Base-by-base conservation (phyloP, 2,113 vertebrate species). In the Ageneiosus marmoratus region DNA sequence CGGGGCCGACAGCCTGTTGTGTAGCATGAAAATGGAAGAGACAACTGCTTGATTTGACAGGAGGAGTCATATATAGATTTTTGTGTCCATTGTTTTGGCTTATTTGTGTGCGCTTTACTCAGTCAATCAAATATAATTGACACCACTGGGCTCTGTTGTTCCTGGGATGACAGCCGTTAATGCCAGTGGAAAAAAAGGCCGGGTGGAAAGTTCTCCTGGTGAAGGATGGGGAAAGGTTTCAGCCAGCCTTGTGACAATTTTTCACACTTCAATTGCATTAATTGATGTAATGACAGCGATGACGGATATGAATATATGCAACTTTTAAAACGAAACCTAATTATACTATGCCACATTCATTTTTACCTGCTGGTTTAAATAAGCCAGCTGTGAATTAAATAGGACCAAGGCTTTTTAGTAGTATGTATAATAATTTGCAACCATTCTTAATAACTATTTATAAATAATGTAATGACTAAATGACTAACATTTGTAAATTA, bases 51-150 rank as follows among this genome's bases (percentile, higher is more conserved):
- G 94, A 94, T 94, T 94, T 98, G 97, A 98, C 97, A 98, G 91
- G 95, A 91, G 94, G 94, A 95, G 96, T 97, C 96, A 96, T 95
- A 93, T 99, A 99, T 99, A 95, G 98, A 99, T 99, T 99, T 99
- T 98, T 96, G 96, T 98, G 97, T 99, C 97, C 95, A 97, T 98
- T 99, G 96, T 98, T 98, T 97, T 96, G 93, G 93, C 95, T 96
- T 98, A 98, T 98, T 98, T 98, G 97, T 98, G 96, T 96, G 96
- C 92, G 94, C 96, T 97, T 97, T 98, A 96, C 97, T 97, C 97
- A 97, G 98, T 98, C 98, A 98, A 99, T 99, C 97, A 99, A 96
- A 98, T 98, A 98, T 99, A 99, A 99, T 99, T 99, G 98, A 98
- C 98, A 99, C 95, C 97, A 91, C 97, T 98, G 98, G 95, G 97